Base-by-base conservation (phyloP, 2,888 invertebrate genomes). In the Drosophila rellima region DNA sequence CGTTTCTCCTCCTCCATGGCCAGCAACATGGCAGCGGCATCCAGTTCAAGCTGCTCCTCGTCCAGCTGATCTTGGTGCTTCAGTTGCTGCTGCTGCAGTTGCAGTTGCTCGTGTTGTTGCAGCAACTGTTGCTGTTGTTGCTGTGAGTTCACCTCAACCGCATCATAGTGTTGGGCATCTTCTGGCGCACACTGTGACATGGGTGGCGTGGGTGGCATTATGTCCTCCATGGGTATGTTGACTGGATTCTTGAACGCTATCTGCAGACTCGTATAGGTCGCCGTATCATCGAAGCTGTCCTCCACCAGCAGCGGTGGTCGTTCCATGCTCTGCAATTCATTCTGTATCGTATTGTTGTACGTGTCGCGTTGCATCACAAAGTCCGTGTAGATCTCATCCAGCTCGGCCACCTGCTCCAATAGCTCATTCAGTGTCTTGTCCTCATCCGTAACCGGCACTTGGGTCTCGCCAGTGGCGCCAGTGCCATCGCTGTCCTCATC, bases 171-270 rank as follows among this genome's bases (percentile, higher is more conserved):
- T 26, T 92, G 88, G 3, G 93, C 93, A 71, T 93, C 92, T 42
- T 92, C 92, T 0, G 93, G 92, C 0, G 88, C 87, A 10, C 90
- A 78, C 35, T 89, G 88, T 2, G 90, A 90, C 69, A 88, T 74
- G 61, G 92, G 91, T 8, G 92, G 90, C 33, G 91, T 89, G 2
- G 93, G 93, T 13, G 94, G 91, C 74, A 93, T 91, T 0, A 95
- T 93, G 80, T 95, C 95, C 0, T 93, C 92, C 66, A 96, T 94
- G 23, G 94, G 93, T 39, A 96, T 93, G 0, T 96, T 95, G 1
- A 96, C 93, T 0, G 97, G 97, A 92, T 97, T 97, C 91, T 95
- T 96, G 93, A 97, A 97, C 0, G 97, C 97, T 89, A 96, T 94
- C 90, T 97, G 97, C 56, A 97, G 93, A 89, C 97, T 97, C 1